Conservation (phyloP, 2,888 invertebrate genomes). For the Drosophila trichaetosa region DNA sequence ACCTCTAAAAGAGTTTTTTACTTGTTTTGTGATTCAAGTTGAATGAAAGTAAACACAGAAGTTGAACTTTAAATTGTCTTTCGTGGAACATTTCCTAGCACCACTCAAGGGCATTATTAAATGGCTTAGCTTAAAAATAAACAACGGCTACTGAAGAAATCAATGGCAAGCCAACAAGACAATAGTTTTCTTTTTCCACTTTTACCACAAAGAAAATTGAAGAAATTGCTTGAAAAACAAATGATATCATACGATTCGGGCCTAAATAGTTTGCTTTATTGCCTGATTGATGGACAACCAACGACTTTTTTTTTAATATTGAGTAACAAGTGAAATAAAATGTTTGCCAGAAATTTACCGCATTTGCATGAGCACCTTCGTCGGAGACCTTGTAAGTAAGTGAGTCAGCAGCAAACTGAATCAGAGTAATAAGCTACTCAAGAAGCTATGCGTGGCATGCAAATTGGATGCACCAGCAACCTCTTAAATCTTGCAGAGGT, state of each 20-base stretch:
- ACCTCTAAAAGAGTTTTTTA: background rate
- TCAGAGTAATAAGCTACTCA: background rate
- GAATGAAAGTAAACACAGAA: constrained; percentile 38
- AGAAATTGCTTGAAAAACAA: background rate
- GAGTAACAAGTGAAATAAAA: background rate
- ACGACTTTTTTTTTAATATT: background rate
- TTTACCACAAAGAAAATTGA: background rate
- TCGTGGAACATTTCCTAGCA: constrained; percentile 5
- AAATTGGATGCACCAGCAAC: background rate
- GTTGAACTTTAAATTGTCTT: constrained; percentile 37
- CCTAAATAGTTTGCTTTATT: background rate
- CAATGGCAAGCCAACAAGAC: background rate
- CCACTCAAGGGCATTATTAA: constrained; percentile 41
- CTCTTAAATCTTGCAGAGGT: background rate
- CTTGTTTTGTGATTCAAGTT: constrained; percentile 32
- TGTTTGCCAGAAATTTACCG: background rate
- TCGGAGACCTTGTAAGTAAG: background rate
- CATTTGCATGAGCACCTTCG: background rate
- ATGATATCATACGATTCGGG: background rate
- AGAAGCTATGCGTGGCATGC: background rate
- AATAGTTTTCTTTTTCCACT: background rate
- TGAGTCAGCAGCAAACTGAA: background rate
- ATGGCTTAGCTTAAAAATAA: background rate
- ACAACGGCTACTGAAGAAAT: background rate
- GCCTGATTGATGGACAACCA: background rate